These are phyloP conservation scores for Mugil cephalus DNA, from an alignment of 2,113 vertebrate species.

Conservation along the genomic window DNA sequence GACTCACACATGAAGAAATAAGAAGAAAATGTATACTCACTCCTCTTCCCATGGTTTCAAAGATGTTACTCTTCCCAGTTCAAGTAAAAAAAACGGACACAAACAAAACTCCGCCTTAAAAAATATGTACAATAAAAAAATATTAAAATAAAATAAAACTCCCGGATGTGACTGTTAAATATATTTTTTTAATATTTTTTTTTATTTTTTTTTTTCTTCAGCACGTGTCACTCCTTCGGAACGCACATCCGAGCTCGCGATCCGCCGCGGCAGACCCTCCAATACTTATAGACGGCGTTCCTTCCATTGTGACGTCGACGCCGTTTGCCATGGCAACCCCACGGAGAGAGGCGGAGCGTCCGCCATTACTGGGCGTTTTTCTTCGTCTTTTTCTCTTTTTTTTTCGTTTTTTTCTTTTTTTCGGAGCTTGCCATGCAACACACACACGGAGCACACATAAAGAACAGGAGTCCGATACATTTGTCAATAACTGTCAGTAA, in stretches of 20 bases:
- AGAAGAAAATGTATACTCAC: slow-evolving; percentile 78
- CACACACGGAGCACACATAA: not conserved
- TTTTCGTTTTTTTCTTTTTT: not conserved
- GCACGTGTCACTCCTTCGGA: slow-evolving; percentile 76
- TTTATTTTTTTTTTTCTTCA: slow-evolving; percentile 21
- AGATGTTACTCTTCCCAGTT: slow-evolving; percentile 54
- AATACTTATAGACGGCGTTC: slow-evolving; percentile 80
- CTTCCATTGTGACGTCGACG: slow-evolving; percentile 82
- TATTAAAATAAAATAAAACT: slow-evolving; percentile 29
- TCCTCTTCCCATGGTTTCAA: slow-evolving; percentile 84
- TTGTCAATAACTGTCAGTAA: too few relatives aligned
- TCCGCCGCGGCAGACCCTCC: slow-evolving; percentile 52
- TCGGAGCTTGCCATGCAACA: not conserved
- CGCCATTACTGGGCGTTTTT: slow-evolving; percentile 48
- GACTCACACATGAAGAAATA: not conserved
- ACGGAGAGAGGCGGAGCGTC: slow-evolving; percentile 76
- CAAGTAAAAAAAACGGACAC: slow-evolving; percentile 45
- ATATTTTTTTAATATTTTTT: slow-evolving; percentile 3
- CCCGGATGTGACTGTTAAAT: slow-evolving; percentile 43
- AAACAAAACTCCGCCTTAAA: slow-evolving; percentile 63
- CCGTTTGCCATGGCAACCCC: slow-evolving; percentile 84
- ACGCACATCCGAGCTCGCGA: slow-evolving; percentile 74
- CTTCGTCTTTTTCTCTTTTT: not conserved
- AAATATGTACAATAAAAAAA: slow-evolving; percentile 49
- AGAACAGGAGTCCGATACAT: not conserved